Percentiles rank a stretch among this genome's conserved stretches.
Conservation (phyloP, 2,113 vertebrate species). For the Dolichallabes microphthalmus region DNA sequence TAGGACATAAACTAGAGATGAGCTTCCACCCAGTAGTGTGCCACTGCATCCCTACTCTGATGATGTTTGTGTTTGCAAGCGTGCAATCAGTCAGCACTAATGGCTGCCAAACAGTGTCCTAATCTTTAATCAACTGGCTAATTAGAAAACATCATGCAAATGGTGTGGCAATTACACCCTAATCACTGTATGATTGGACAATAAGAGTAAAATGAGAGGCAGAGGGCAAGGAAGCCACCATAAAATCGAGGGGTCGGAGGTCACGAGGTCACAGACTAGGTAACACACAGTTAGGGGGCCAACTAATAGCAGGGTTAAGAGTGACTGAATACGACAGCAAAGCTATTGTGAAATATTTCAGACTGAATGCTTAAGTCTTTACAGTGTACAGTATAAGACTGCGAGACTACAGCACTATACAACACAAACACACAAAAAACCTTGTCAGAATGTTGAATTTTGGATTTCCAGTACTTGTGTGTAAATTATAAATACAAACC, state of each 20-base stretch:
- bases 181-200: constrained; percentile 53
- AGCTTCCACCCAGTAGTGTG: not conserved
- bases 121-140: constrained; percentile 60
- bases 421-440: no score
- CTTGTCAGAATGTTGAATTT: no score
- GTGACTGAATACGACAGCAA: not conserved
- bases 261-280: not conserved
- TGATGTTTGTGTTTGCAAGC: constrained; percentile 56
- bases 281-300: not conserved
- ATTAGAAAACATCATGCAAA: constrained; percentile 63
- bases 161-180: constrained; percentile 56
- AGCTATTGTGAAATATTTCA: no score
- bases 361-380: no score
- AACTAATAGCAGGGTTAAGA: not conserved
- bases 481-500: no score
- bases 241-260: constrained; percentile 2
- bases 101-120: constrained; percentile 51
- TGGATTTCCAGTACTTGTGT: no score
- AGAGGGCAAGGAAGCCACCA: constrained; percentile 29
- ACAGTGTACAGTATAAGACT: no score
- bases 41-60: constrained; percentile 34
- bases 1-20: constrained; percentile 3
- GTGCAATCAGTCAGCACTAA: constrained; percentile 59
- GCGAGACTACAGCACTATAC: no score
- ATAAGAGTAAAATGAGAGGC: constrained; percentile 12